Conservation (phyloP, 2,888 invertebrate genomes). For the Torymus auratus region DNA sequence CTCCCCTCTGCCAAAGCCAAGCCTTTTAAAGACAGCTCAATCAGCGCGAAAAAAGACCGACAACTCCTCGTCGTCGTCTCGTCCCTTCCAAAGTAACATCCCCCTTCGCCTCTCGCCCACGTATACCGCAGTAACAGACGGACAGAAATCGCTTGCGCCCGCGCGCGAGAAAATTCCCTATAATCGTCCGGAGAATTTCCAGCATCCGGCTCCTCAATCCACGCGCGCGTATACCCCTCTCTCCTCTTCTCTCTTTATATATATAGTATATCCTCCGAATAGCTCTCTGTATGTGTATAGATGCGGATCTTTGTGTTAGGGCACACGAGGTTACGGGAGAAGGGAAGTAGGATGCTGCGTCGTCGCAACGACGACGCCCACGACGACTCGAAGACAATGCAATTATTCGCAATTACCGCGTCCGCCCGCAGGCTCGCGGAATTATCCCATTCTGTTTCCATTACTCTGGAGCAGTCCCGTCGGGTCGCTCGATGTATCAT, state of each 20-base stretch:
- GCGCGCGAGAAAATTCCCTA: constrained; percentile 54
- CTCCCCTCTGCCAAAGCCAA: not conserved
- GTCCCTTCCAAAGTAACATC: too few species aligned
- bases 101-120: not conserved
- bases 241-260: too few species aligned
- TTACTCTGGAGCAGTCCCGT: constrained; percentile 29
- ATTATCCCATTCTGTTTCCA: constrained; percentile 73
- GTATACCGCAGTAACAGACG: not conserved
- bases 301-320: not conserved
- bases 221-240: constrained; percentile 8
- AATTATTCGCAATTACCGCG: constrained; percentile 77
- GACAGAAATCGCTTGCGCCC: not conserved
- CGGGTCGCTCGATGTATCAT: not conserved
- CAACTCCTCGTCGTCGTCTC: too few species aligned
- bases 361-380: constrained; percentile 62
- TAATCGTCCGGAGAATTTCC: constrained; percentile 66
- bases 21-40: constrained; percentile 24
- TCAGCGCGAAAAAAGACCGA: constrained; percentile 17
- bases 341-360: not conserved
- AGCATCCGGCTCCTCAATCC: constrained; percentile 58
- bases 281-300: not conserved
- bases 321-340: not conserved
- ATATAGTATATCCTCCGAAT: not conserved
- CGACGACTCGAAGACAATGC: constrained; percentile 74
- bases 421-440: constrained; percentile 71